Percentiles rank a stretch among this genome's conserved stretches.
These are phyloP conservation scores for Pachyseris speciosa DNA, from an alignment of 64 coral and sea anemone genomes.

Conservation along the genomic window DNA sequence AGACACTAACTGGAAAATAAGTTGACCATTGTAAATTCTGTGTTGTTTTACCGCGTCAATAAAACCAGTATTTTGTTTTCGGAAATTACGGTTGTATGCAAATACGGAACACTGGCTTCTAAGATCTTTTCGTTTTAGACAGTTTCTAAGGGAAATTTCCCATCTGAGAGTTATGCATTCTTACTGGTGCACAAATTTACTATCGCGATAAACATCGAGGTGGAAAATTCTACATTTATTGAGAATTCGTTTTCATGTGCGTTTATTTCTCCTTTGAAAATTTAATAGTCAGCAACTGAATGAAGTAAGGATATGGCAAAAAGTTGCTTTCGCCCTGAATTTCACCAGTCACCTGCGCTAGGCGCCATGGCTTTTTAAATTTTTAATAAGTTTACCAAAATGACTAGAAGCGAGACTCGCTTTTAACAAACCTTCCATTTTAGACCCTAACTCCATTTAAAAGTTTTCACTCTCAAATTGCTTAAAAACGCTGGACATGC, in stretches of 20 bases:
- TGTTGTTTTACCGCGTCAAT: background rate
- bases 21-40: background rate
- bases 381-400: slow-evolving; percentile 51
- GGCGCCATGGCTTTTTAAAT: slow-evolving; percentile 20
- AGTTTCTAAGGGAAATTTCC: slow-evolving; percentile 61
- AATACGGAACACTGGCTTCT: slow-evolving; percentile 8
- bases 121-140: slow-evolving; percentile 26
- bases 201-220: background rate
- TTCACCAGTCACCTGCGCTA: slow-evolving; percentile 12
- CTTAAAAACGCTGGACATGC: background rate
- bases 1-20: background rate
- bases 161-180: slow-evolving; percentile 26
- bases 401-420: slow-evolving; percentile 16
- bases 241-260: slow-evolving; percentile 1
- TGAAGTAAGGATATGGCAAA: slow-evolving; percentile 31
- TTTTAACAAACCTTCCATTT: background rate
- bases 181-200: background rate
- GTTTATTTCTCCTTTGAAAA: background rate
- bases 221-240: slow-evolving; percentile 20
- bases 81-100: slow-evolving; percentile 25
- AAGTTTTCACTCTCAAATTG: background rate
- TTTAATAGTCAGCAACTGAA: background rate
- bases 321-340: slow-evolving; percentile 1
- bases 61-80: slow-evolving; percentile 16
- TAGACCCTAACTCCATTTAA: background rate